Evolutionary conservation across 2,888 invertebrate genomes (phyloP).

Genomic region (Hartigia nigra): DNA sequence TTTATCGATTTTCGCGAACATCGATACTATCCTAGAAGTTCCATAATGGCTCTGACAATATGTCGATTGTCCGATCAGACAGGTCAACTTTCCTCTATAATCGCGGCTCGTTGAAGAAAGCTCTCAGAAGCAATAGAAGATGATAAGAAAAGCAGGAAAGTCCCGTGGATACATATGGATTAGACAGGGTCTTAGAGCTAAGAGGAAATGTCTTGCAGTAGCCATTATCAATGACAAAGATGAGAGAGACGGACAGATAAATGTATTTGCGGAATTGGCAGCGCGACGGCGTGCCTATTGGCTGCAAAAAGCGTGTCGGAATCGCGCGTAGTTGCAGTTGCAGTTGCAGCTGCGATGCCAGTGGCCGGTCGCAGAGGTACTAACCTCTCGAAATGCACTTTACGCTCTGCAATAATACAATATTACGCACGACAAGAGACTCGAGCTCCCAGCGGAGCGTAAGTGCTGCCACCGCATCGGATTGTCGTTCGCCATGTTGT

Average conservation of each 20-base stretch:
- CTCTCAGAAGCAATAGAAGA: no score
- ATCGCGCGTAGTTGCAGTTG: no score
- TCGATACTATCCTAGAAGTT: no score
- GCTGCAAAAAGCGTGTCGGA: not conserved
- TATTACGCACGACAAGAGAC: conserved; percentile 5
- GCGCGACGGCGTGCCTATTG: not conserved
- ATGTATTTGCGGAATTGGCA: not conserved
- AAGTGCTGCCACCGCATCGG: not conserved
- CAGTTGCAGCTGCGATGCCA: not conserved
- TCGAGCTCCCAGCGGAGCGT: not conserved
- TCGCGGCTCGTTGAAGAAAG: no score
- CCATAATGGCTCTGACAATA: no score
- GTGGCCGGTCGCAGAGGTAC: not conserved
- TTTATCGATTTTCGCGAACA: no score
- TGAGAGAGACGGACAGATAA: not conserved
- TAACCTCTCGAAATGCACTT: not conserved
- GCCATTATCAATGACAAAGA: not conserved
- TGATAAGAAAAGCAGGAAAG: no score
- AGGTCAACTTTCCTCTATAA: no score
- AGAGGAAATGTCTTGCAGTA: not conserved
- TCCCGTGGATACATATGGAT: not conserved
- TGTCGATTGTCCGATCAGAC: no score
- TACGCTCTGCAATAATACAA: conserved; percentile 24
- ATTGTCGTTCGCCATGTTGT: not conserved
- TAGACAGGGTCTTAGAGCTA: not conserved